A percentile compares a stretch with the other conserved stretches of the same genome.
These are phyloP conservation scores for Thereva unica DNA, from an alignment of 2,888 invertebrate genomes.

Conservation along the genomic window DNA sequence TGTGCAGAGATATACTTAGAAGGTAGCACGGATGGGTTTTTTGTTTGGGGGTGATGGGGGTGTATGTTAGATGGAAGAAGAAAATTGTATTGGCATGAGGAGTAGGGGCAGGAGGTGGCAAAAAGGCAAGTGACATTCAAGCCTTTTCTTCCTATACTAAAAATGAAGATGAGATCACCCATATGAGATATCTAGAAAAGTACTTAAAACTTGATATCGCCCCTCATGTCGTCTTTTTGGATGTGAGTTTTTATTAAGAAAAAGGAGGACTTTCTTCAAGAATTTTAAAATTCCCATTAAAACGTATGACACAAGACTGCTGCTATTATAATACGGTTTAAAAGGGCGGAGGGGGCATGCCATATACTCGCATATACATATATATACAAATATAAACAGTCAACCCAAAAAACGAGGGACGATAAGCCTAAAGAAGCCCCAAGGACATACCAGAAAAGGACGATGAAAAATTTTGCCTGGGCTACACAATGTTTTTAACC, in stretches of 20 bases:
- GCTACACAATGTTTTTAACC: too few species aligned
- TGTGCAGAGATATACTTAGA: too few species aligned
- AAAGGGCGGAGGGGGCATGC: too few species aligned
- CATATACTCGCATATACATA: too few species aligned
- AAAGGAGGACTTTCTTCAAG: not conserved
- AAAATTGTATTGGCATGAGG: too few species aligned
- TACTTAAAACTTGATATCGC: slow-evolving; percentile 31
- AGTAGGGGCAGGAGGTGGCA: too few species aligned
- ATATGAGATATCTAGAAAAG: slow-evolving; percentile 22
- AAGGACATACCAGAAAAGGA: not conserved
- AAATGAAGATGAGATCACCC: slow-evolving; percentile 16
- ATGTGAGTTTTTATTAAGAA: slow-evolving; percentile 22
- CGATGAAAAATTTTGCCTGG: slow-evolving; percentile 21
- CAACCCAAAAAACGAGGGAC: not conserved
- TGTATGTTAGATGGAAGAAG: too few species aligned
- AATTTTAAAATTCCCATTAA: slow-evolving; percentile 27
- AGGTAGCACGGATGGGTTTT: too few species aligned
- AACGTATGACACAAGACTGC: slow-evolving; percentile 2
- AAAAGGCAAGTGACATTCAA: too few species aligned
- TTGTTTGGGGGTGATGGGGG: too few species aligned
- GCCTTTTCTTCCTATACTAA: not conserved
- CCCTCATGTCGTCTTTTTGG: slow-evolving; percentile 2
- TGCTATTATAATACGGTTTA: slow-evolving; percentile 14
- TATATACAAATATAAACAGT: too few species aligned
- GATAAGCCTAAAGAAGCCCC: slow-evolving; percentile 22